These are phyloP conservation scores for Probosciger aterrimus DNA, from an alignment of 2,113 vertebrate genomes.

Conservation along the genomic window DNA sequence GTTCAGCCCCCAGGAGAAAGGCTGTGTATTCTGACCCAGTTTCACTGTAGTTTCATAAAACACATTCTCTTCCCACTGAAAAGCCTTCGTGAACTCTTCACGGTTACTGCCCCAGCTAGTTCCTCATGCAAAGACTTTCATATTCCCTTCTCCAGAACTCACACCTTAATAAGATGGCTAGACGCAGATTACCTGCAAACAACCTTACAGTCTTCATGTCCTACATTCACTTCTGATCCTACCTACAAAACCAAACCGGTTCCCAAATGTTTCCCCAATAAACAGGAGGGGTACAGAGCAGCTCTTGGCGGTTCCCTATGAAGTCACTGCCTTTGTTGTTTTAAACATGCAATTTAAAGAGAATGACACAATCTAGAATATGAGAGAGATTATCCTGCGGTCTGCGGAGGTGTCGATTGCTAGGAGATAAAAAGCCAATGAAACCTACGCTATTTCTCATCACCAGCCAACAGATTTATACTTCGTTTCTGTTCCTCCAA, in stretches of 20 bases:
- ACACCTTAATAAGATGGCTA: constrained; percentile 27
- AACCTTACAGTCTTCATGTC: constrained; percentile 41
- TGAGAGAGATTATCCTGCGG: constrained; percentile 53
- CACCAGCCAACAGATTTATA: neutral
- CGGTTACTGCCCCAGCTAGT: neutral
- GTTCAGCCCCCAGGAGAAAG: neutral
- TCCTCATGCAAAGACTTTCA: constrained; percentile 27
- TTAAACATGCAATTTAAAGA: constrained; percentile 72
- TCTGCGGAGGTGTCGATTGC: constrained; percentile 58
- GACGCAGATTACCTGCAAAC: constrained; percentile 15
- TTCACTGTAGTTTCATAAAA: neutral
- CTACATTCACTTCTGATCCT: constrained; percentile 64
- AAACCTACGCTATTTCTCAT: constrained; percentile 48
- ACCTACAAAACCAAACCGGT: constrained; percentile 75
- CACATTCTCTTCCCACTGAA: neutral
- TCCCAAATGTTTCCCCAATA: constrained; percentile 58
- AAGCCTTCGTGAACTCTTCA: neutral
- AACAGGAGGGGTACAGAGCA: constrained; percentile 45
- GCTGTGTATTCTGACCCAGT: neutral
- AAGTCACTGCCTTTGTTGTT: constrained; percentile 77
- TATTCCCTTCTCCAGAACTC: neutral
- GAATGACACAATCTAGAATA: constrained; percentile 68
- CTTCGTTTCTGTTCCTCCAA: neutral
- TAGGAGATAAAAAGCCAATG: constrained; percentile 26
- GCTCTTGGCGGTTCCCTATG: constrained; percentile 68